A percentile compares a stretch with the other conserved stretches of the same genome.
Conservation (phyloP, 2,888 invertebrate genomes). For the Drymonia ruficornis region DNA sequence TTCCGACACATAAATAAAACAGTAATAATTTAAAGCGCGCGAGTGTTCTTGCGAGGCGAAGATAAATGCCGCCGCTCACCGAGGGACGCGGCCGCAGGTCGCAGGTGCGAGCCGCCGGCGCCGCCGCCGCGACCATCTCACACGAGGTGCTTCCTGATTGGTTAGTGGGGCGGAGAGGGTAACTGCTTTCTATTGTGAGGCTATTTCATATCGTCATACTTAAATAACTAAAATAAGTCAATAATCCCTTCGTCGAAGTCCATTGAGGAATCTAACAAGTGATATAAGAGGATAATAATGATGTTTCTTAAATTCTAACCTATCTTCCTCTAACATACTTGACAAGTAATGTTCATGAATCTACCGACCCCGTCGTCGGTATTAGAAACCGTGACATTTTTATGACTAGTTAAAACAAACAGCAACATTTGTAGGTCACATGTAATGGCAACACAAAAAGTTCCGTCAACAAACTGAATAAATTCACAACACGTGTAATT, state of each 20-base stretch:
- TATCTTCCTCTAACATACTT: no score
- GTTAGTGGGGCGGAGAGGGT: not conserved
- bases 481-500: constrained; percentile 41
- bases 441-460: constrained; percentile 18
- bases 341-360: no score
- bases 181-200: no score
- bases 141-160: constrained; percentile 7
- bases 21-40: constrained; percentile 10
- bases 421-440: not conserved
- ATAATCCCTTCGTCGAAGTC: no score
- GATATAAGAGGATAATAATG: no score
- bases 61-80: constrained; percentile 50
- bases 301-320: no score
- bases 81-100: constrained; percentile 36
- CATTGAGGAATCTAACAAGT: no score
- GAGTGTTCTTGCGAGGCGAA: constrained; percentile 45
- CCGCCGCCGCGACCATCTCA: constrained; percentile 38
- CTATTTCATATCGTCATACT: not conserved
- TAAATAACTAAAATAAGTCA: not conserved
- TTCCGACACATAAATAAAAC: not conserved
- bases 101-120: no score
- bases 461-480: constrained; percentile 42
- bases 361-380: no score
- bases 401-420: not conserved
- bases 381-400: no score